Base-by-base conservation (phyloP, 2,113 vertebrate genomes). In the Asarcornis scutulata region DNA sequence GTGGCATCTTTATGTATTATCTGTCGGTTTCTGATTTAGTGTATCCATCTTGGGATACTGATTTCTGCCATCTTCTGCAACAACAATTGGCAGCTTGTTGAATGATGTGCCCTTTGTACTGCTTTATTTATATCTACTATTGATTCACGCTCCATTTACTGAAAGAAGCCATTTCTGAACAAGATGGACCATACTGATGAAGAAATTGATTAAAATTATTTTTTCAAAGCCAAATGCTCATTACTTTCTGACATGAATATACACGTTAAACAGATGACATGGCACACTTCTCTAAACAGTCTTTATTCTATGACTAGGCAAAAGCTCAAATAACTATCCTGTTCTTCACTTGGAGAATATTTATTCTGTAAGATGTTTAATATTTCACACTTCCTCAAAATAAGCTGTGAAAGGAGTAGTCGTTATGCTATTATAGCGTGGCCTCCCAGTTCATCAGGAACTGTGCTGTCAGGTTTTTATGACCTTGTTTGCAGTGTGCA, bases 111-210 rank as follows among this genome's bases (percentile, higher is more conserved):
- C 92, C 82, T 88, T 96, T 84, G 77, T 96, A 55, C 63, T 72
- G 44, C 48, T 81, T 91, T 94, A 91, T 98, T 96, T 97, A 92
- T 86, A 97, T 94, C 88, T 93, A 58, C 66, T 98, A 97, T 97
- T 94, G 97, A 98, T 97, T 97, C 72, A 75, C 42, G 79, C 58
- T 94, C 93, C 95, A 96, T 88, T 97, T 98, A 96, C 78, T 96
- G 86, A 97, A 96, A 96, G 85, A 97, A 97, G 94, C 72, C 72
- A 93, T 96, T 97, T 94, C 96, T 97, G 86, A 97, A 96, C 86
- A 92, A 72, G 50, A 76, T 95, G 80, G 73, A 86, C 63, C 8
- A 9, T 71, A 71, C 63, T 94, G 93, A 75, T 75, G 68, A 91
- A 89, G 93, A 91, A 93, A 96, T 87, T 84, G 73, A 96, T 96